These are phyloP conservation scores for Microlaimidae sp. DNA, from an alignment of 2,888 invertebrate species.

Conservation along the genomic window DNA sequence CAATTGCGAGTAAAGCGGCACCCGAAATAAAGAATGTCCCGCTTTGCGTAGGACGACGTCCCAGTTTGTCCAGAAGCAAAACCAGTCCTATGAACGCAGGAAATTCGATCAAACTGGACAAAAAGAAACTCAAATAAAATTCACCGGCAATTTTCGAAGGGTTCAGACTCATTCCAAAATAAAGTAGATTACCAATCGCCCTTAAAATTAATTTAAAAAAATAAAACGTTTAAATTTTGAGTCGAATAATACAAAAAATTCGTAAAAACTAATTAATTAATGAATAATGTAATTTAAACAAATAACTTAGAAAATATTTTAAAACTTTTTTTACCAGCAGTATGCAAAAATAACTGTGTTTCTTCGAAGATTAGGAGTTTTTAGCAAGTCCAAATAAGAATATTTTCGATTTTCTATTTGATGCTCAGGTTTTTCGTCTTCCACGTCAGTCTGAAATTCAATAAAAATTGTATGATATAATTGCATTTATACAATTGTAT, in stretches of 20 bases:
- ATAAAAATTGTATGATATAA: no score
- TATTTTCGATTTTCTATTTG: not conserved
- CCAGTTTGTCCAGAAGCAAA: not conserved
- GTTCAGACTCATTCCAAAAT: slow-evolving; percentile 2
- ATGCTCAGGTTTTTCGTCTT: no score
- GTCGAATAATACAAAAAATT: no score
- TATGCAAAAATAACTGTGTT: not conserved
- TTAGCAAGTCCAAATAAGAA: not conserved
- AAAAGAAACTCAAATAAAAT: slow-evolving; percentile 1
- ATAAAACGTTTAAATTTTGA: no score
- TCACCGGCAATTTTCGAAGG: slow-evolving; percentile 1
- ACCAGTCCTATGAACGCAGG: not conserved
- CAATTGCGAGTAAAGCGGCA: not conserved
- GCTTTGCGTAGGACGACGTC: not conserved
- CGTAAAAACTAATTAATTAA: no score
- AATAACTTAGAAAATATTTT: no score
- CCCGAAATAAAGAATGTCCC: not conserved
- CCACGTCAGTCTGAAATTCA: no score
- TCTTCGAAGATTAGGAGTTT: not conserved
- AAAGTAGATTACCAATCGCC: slow-evolving; percentile 1
- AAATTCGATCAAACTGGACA: not conserved
- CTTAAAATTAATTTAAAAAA: no score
- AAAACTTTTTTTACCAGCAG: not conserved
- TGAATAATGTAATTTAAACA: no score
- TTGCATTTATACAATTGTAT: no score